Percentiles rank a stretch among this genome's conserved stretches.
Conservation (phyloP, 2,113 vertebrate genomes). For the Corydoras maculifer region DNA sequence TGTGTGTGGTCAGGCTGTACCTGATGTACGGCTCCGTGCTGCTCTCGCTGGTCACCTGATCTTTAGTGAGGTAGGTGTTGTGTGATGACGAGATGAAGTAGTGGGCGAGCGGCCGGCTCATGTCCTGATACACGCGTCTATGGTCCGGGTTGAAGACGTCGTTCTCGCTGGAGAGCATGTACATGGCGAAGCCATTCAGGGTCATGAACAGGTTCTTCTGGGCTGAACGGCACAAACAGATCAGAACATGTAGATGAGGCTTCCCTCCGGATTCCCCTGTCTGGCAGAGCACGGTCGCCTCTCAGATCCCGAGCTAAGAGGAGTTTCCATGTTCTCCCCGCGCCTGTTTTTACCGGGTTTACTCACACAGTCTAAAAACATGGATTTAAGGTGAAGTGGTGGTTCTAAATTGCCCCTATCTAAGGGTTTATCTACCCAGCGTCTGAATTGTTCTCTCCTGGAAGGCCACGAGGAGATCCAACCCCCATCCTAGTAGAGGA, state of each 20-base stretch:
- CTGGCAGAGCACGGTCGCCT: too few relatives aligned
- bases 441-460: too few relatives aligned
- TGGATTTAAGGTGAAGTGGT: too few relatives aligned
- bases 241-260: neutral
- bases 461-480: too few relatives aligned
- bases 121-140: constrained; percentile 77
- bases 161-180: constrained; percentile 82
- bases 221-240: constrained; percentile 60
- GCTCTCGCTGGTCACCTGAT: constrained; percentile 84
- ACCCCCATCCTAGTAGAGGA: too few relatives aligned
- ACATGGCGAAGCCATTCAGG: constrained; percentile 91
- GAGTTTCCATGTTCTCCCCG: too few relatives aligned
- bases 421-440: too few relatives aligned
- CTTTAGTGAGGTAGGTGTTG: constrained; percentile 91
- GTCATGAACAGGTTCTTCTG: constrained; percentile 83
- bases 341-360: too few relatives aligned
- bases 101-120: constrained; percentile 80
- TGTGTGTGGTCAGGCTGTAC: constrained; percentile 52
- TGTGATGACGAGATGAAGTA: constrained; percentile 97
- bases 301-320: too few relatives aligned
- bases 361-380: too few relatives aligned
- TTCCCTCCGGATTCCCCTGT: too few relatives aligned
- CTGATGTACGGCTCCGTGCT: constrained; percentile 92
- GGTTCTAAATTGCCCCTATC: too few relatives aligned
- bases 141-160: constrained; percentile 78